Evolutionary conservation across 2,888 invertebrate species (phyloP), one percentile per base, ranked within the genome.

Genomic region (Drosophila hawaiiensis): DNA sequence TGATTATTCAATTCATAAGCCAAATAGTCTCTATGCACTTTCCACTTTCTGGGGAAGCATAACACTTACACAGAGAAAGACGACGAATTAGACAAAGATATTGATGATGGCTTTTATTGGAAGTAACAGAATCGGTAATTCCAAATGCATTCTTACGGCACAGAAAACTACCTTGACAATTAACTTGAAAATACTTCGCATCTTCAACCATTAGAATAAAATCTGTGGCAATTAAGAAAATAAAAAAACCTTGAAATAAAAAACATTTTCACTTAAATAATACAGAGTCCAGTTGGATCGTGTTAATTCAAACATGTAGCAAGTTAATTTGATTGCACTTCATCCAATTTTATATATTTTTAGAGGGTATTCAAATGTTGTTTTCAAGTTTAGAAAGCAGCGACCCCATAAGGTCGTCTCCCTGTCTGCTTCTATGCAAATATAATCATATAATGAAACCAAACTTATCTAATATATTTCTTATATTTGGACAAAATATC

Each of bases 341-440:
- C 10, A 41, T 12, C 0, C 22, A 12, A 0, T 41, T 22, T 12
- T 2, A 43, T 0, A 22, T 22, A 0, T 1, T 43, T 22, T 0
- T 5, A 43, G 5, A 43, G 12, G 12, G 5, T 22, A 12, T 43
- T 22, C 5, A 22, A 5, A 43, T 43, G 5, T 2, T 1, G 5
- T 12, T 22, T 12, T 43, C 4, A n/a, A n/a, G n/a, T 10, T 4
- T 10, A 6, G n/a, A 22, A 2, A 3, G 0, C 1, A 12, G n/a
- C n/a, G n/a, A n/a, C 0, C 0, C n/a, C 33, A 33, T 33, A 12
- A 33, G 35, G 35, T 0, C 3, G 6, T 22, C 7, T 47, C 1
- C 14, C 22, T 14, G 7, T 2, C 6, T n/a, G n/a, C 10, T 41
- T 12, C n/a, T 12, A 41, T 5, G n/a, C n/a, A 12, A n/a, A 5